Base-by-base conservation (phyloP, 2,113 vertebrate species). In the Ammodytes dubius region DNA sequence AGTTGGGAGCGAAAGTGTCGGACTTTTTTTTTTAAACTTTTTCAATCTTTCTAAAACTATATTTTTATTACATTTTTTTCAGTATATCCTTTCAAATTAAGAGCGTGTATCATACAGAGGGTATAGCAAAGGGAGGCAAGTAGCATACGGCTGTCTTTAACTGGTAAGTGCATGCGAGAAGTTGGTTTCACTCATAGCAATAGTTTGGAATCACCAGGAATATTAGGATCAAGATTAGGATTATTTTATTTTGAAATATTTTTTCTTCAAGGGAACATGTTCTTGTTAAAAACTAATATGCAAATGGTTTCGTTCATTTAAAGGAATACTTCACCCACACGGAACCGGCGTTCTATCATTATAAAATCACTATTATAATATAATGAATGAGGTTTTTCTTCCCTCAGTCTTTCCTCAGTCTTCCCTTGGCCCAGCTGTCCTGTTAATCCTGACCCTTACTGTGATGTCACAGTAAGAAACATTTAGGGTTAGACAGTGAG, bases 81-180 rank as follows among this genome's bases (percentile, higher is more conserved):
- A 56, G 80, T 63, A 60, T 43, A 7, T 81, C 71, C 64, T 0
- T 69, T 59, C 68, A 37, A 17, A 50, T 77, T 66, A 66, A 57
- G 37, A 57, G n/a, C 45, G 75, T 53, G 57, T 79, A 49, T 79
- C 79, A 82, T 64, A 77, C 81, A 83, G 39, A 83, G 87, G 86
- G 91, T 82, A 74, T 82, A 89, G 83, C 77, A 71, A 70, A 81
- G 82, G 86, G 52, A 86, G 87, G 85, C 88, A 74, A 87, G 75
- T 72, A 82, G 89, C 84, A 78, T 69, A 87, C 52, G 52, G 50
- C n/a, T 47, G 75, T 72, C 53, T 83, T 87, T 87, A n/a, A 87
- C 84, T 82, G 79, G 90, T 27, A 85, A 79, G 50, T 45, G 82
- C 94, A 95, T 94, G 94, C 94, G 90, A 90, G 89, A 88, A 87